phyloP scores from a whole-genome alignment of 2,797 vertebrate species.

The Limnodromus scolopaceus region DNA sequence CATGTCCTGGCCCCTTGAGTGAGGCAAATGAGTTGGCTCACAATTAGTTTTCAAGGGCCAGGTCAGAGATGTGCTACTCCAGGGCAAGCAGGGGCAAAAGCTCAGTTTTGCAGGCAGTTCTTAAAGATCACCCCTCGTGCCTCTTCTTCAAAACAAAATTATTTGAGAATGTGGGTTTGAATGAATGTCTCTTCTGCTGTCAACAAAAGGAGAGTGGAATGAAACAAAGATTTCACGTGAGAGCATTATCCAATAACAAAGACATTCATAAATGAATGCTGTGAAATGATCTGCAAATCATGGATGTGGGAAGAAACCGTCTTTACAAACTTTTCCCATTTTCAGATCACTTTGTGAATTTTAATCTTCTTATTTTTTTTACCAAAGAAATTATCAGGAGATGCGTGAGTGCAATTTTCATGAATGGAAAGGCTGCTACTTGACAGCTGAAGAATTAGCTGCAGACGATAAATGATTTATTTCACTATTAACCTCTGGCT shows the following conservation, averaged over 20 bases:
- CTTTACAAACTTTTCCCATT: not conserved
- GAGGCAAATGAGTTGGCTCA: not conserved
- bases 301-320: not conserved
- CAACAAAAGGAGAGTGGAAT: slow-evolving; percentile 18
- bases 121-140: not conserved
- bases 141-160: not conserved
- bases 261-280: not conserved
- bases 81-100: not conserved
- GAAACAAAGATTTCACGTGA: not conserved
- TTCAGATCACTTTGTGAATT: not conserved
- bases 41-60: not conserved
- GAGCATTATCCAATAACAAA: not conserved
- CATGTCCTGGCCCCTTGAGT: not conserved
- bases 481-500: not conserved
- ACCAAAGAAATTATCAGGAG: not conserved
- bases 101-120: not conserved
- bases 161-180: not conserved
- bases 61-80: not conserved
- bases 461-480: not conserved
- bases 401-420: not conserved
- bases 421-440: not conserved
- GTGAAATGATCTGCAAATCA: not conserved
- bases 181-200: not conserved
- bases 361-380: not conserved
- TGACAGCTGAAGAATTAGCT: not conserved